Evolutionary conservation across 2,888 invertebrate genomes (phyloP), one percentile per base, ranked within the genome.

Genomic region (Volucella zonaria): DNA sequence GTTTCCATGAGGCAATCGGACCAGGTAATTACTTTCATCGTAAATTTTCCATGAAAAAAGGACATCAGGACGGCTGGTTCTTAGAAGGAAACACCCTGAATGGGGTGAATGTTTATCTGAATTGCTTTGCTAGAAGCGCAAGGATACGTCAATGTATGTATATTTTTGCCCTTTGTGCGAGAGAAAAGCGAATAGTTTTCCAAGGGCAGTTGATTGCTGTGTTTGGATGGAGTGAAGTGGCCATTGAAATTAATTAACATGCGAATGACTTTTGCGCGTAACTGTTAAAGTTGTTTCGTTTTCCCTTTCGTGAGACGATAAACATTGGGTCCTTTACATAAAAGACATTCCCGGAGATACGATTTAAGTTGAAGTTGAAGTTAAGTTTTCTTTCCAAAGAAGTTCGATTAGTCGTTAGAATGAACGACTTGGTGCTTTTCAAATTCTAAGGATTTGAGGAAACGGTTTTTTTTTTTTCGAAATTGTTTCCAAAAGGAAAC

Each of bases 1-100:
- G 89, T 79, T 91, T 91, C 77, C 89, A 89, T 66, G 89, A 89
- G 86, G 91, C 91, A 18, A 86, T 91, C 42, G 89, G 88, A 47
- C 90, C 91, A 87, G 89, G 90, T 90, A 75, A 88, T 88, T 87
- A 62, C 40, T 52, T 81, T 74, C 73, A 42, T 49, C 59, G 67
- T 47, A 51, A 47, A 54, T 59, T 75, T 47, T 23, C 43, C 15
- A 6, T 14, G 9, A 45, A 23, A 67, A 59, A 59, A 11, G 23
- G 45, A 42, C 18, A 38, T 38, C 15, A 31, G 8, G n/a, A 14
- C 14, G 42, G 31, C 6, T 1, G 31, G 31, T 31, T 31, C 31
- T 31, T 31, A 6, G 3, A 31, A 31, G 31, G 31, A 31, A 31
- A 6, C 31, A 31, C 31, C 51, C 15, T 10, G 23, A 61, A 42